Base-by-base conservation (phyloP, 1,140 invertebrate genomes). In the Gonioctena quinquepunctata region DNA sequence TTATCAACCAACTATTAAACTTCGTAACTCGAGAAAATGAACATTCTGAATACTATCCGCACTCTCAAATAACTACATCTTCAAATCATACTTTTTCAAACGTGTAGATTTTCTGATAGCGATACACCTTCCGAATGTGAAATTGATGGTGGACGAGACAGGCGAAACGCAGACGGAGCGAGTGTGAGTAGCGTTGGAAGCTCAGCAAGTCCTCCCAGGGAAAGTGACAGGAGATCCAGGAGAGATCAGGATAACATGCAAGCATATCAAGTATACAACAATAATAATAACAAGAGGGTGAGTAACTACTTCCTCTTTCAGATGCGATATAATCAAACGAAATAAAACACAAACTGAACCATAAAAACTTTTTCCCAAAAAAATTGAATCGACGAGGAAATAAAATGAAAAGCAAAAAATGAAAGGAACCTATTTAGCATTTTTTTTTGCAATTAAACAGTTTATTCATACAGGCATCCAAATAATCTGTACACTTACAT, bases 101-200 rank as follows among this genome's bases (percentile, higher is more conserved):
- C 33, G 33, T 42, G 33, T 42, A 50, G 94, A 64, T 89, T 96
- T 72, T 97, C 95, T 73, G 96, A 98, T 84, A 95, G 93, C 23
- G 94, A 99, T 85, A 93, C 92, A 18, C 88, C 89, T 69, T 96
- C 94, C 74, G 96, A 98, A 84, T 92, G 94, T 82, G 95, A 97
- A 83, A 89, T 93, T 75, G 92, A 94, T 80, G 90, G 88, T 79
- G 85, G 90, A 83, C 84, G 87, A 74, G 85, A 90, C 79, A 84
- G 89, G 80, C 84, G 89, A 77, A 87, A 89, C 16, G 89, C 89
- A 68, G 92, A 93, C 80, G 91, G 90, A 60, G 91, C 92, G 61
- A 94, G 92, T 81, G 89, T 96, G 61, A 95, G 93, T 81, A 95
- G 94, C 81, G 89, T 96, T 67, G 94, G 94, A 64, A 95, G 93